Percentiles rank a stretch among this genome's conserved stretches.
Evolutionary conservation across 2,888 invertebrate genomes (phyloP).

Genomic region (Papilio protenor): DNA sequence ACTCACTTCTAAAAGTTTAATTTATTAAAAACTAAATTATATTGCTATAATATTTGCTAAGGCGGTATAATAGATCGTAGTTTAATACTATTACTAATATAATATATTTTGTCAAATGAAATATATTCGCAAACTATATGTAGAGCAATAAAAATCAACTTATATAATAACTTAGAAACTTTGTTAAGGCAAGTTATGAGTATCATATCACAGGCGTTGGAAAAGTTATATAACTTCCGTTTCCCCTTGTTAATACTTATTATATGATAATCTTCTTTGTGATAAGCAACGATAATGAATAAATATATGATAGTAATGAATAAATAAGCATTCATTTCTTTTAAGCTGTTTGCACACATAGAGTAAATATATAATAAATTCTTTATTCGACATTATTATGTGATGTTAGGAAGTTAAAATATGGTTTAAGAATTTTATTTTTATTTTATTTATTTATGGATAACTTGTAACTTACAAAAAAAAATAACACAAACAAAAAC

Average conservation of each 20-base stretch:
- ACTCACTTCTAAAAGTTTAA: neutral
- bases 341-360: neutral
- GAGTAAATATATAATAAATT: neutral
- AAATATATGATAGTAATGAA: neutral
- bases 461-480: no score
- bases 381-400: no score
- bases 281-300: neutral
- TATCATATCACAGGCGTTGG: constrained; percentile 23
- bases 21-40: neutral
- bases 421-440: no score
- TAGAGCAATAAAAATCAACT: constrained; percentile 8
- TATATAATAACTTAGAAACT: constrained; percentile 15
- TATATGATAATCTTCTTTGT: constrained; percentile 17
- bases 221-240: constrained; percentile 30
- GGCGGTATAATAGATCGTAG: neutral
- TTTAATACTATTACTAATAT: no score
- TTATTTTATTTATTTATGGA: no score
- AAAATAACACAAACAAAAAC: no score
- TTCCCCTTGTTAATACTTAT: constrained; percentile 28
- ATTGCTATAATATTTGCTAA: neutral
- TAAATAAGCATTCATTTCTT: neutral
- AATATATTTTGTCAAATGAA: neutral
- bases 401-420: no score
- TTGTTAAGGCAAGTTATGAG: constrained; percentile 27
- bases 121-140: neutral